Percentiles rank a stretch among this genome's conserved stretches.
Conservation (phyloP, 2,888 invertebrate species). For the Drosophila helvetica region DNA sequence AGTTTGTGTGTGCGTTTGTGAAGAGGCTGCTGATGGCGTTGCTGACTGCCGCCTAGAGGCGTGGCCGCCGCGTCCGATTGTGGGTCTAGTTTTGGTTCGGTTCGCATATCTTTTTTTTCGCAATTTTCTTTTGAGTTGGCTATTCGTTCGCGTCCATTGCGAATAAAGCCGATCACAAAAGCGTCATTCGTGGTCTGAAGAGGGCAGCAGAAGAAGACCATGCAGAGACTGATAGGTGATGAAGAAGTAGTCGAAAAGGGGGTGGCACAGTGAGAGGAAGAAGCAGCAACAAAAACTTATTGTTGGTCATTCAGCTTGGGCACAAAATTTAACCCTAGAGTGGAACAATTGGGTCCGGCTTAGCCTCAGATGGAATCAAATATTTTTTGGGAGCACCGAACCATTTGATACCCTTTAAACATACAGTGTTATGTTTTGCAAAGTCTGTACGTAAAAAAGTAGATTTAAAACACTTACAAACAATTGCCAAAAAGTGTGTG, state of each 20-base stretch:
- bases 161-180: constrained; percentile 11
- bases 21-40: neutral
- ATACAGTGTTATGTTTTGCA: too few relatives aligned
- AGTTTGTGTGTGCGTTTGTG: neutral
- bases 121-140: constrained; percentile 18
- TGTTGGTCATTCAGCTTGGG: constrained; percentile 6
- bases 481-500: too few relatives aligned
- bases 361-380: neutral
- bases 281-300: neutral
- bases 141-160: neutral
- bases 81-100: constrained; percentile 1
- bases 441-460: too few relatives aligned
- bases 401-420: too few relatives aligned
- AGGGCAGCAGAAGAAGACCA: neutral
- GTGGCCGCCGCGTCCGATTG: neutral
- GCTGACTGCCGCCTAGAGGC: neutral
- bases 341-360: neutral
- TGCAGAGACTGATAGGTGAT: neutral
- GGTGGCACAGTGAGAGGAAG: constrained; percentile 1
- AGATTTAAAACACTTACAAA: too few relatives aligned
- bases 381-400: too few relatives aligned
- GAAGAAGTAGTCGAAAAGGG: neutral
- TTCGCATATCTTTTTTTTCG: neutral
- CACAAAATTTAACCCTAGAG: neutral
- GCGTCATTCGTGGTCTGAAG: constrained; percentile 4